A percentile compares a stretch with the other conserved stretches of the same genome.
phyloP scores from a whole-genome alignment of 2,888 invertebrate genomes.

The Trissoscelio sp. region DNA sequence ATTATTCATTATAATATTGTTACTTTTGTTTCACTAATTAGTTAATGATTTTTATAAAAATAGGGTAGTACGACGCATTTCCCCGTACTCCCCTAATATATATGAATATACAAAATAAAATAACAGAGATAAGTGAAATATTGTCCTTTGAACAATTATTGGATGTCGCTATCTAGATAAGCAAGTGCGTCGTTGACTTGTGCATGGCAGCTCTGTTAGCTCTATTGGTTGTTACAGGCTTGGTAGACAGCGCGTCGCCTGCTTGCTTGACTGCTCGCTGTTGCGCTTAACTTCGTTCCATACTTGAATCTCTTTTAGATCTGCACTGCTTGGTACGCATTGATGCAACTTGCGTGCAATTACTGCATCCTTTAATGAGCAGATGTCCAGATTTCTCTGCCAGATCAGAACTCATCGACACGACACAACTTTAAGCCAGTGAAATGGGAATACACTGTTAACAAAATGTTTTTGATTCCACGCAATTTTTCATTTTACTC shows the following conservation, averaged over 20 bases:
- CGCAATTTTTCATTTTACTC: no score
- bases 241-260: slow-evolving; percentile 77
- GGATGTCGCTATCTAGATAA: slow-evolving; percentile 18
- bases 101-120: no score
- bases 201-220: slow-evolving; percentile 47
- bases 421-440: slow-evolving; percentile 4
- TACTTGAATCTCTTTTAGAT: slow-evolving; percentile 52
- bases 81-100: no score
- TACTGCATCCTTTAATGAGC: slow-evolving; percentile 70
- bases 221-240: slow-evolving; percentile 67
- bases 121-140: no score
- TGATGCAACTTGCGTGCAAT: slow-evolving; percentile 70
- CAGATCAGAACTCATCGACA: slow-evolving; percentile 25
- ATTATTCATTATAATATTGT: no score
- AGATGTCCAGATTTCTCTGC: slow-evolving; percentile 69
- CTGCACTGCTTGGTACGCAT: slow-evolving; percentile 25
- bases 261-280: slow-evolving; percentile 65
- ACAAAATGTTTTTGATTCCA: no score
- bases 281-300: slow-evolving; percentile 38
- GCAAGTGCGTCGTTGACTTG: slow-evolving; percentile 29
- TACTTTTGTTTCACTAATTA: no score
- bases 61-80: no score
- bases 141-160: neutral
- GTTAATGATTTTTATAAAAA: no score
- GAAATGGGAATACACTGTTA: neutral